Base-by-base conservation (phyloP, 2,113 vertebrate species). In the Antennarius striatus region DNA sequence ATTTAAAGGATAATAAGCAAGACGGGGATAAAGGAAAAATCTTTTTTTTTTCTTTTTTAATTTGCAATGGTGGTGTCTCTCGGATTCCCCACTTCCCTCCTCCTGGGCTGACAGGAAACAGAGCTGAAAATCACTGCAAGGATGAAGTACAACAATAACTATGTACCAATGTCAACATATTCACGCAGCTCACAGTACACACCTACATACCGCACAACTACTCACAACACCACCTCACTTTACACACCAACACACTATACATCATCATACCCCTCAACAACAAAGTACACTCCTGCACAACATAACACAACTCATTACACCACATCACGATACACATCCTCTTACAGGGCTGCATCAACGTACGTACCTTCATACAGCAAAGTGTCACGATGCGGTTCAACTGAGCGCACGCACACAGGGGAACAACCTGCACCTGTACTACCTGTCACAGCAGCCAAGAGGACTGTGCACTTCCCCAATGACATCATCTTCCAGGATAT, bases 401-500 rank as follows among this genome's bases (percentile, higher is more conserved):
- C 86, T 5, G 68, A 45, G 0, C 62, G 59, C 56, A 71, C 82
- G 17, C 72, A 69, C 50, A 68, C 60, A 1, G 66, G 77, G n/a
- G 83, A 65, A n/a, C 75, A 39, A 0, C 85, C 91, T 9, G 68
- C 81, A 5, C 84, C 90, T 12, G 80, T 81, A 0, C 64, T 68
- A 63, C 83, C 89, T 0, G 72, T 77, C 11, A 11, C 77, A 10
- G 84, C 85, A 0, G 58, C 64, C 4, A 90, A 93, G 79, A 94
- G 95, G 22, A 88, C 91, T 0, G 98, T 99, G 68, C 95, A 7
- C 79, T 99, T 99, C 85, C 92, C 97, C 55, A 96, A 96, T 0
- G 95, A 99, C 6, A 83, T 99, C 56, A 49, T 99, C 71, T 98
- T 99, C 75, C 92, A 96, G 90, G 98, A 99, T 85, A 92, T 95